Evolutionary conservation across 2,113 vertebrate genomes (phyloP), one percentile per base, ranked within the genome.

Genomic region (Nothoprocta perdicaria): DNA sequence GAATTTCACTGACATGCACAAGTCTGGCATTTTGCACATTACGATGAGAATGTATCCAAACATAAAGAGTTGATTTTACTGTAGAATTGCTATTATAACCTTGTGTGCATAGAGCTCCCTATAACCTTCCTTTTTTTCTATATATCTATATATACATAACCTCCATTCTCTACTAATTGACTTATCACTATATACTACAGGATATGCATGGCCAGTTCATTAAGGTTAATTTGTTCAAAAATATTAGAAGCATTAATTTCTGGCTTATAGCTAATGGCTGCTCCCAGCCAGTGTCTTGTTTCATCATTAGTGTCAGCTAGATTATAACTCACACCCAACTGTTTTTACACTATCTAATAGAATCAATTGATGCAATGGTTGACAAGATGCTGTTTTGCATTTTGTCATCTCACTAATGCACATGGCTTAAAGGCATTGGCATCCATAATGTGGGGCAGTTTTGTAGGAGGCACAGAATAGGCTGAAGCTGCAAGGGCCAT

Each of bases 221-320:
- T 98, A 98, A 97, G 98, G 98, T 98, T 98, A 98, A 98, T 98
- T 98, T 97, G 98, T 97, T 98, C 96, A 98, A 98, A 99, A 99
- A 99, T 98, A 99, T 99, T 99, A 99, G 98, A 98, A 98, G 97
- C 99, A 99, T 99, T 99, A 98, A 99, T 99, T 99, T 99, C 98
- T 98, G 98, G 98, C 98, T 98, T 97, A 98, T 98, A 97, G 98
- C 98, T 98, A 98, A 98, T 98, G 98, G 98, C 98, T 98, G 98
- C 95, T 98, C 98, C 97, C 97, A 99, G 98, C 98, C 97, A 98
- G 98, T 98, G 97, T 98, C 98, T 98, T 98, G 98, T 98, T 98
- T 99, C 98, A 98, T 99, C 99, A 99, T 99, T 99, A 99, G 98
- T 98, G 98, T 99, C 98, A 98, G 98, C 96, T 98, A 98, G 98